Conservation (phyloP, 2,113 vertebrate genomes). For the Tragulus kanchil region DNA sequence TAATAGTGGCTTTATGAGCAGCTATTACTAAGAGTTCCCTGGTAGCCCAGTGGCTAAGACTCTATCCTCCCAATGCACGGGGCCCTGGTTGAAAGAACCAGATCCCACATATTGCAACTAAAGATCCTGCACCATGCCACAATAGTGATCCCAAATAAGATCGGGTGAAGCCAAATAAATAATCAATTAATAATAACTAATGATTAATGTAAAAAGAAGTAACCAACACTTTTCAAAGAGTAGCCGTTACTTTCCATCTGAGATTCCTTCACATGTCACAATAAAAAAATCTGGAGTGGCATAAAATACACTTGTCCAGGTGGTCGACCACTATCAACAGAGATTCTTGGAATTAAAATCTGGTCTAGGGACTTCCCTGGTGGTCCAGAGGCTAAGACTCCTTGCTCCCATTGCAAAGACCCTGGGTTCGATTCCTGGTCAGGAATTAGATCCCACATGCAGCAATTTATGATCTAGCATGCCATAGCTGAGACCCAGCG, state of each 20-base stretch:
- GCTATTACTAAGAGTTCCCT: not conserved
- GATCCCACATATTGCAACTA: not conserved
- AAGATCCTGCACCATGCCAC: not conserved
- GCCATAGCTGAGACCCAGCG: too few relatives aligned
- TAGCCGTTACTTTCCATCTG: not conserved
- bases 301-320: not conserved
- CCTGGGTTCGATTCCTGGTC: too few relatives aligned
- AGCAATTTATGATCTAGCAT: too few relatives aligned
- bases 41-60: not conserved
- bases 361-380: too few relatives aligned
- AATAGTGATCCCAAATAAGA: fast-evolving
- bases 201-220: not conserved
- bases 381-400: too few relatives aligned
- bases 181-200: not conserved
- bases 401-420: too few relatives aligned
- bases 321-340: not conserved
- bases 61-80: not conserved
- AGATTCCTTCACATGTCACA: not conserved
- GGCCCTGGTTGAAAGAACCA: not conserved
- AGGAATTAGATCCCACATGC: too few relatives aligned
- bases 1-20: not conserved
- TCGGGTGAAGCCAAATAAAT: not conserved
- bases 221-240: not conserved
- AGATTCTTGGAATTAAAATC: not conserved
- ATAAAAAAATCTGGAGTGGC: not conserved